phyloP scores from a whole-genome alignment of 2,888 invertebrate species.

The Agrilus mali region DNA sequence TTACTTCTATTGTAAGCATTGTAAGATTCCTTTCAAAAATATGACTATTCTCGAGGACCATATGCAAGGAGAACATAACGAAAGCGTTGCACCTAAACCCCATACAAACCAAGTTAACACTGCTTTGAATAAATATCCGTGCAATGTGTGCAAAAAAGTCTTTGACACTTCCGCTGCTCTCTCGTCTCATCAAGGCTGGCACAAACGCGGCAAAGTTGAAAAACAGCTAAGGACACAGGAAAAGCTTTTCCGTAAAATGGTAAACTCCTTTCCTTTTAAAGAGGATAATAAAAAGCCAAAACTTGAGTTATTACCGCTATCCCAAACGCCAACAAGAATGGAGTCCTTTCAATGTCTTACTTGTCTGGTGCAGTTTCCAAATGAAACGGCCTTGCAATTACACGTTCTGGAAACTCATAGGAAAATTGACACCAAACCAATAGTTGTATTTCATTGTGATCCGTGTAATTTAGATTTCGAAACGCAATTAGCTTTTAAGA shows the following conservation, averaged over 20 bases:
- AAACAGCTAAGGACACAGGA: conserved; percentile 9
- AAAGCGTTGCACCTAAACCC: conserved; percentile 3
- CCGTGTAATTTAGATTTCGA: conserved; percentile 49
- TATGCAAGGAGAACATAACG: conserved; percentile 26
- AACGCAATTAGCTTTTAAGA: conserved; percentile 45
- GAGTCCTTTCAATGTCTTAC: conserved; percentile 21
- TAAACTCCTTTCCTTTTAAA: background rate
- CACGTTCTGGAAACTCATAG: conserved; percentile 30
- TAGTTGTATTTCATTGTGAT: conserved; percentile 35
- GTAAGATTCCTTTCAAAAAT: conserved; percentile 24
- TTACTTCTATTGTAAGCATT: conserved; percentile 26
- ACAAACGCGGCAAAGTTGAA: conserved; percentile 39
- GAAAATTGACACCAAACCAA: conserved; percentile 23
- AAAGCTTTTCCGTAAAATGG: conserved; percentile 6
- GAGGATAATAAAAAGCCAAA: conserved; percentile 11
- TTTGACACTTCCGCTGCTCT: conserved; percentile 47
- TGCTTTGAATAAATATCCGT: conserved; percentile 32
- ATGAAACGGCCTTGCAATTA: conserved; percentile 29
- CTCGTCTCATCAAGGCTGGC: conserved; percentile 50
- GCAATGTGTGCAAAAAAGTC: conserved; percentile 50
- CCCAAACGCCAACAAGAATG: conserved; percentile 33
- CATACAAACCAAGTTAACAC: conserved; percentile 11
- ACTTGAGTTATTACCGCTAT: conserved; percentile 27
- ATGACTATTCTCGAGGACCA: conserved; percentile 21
- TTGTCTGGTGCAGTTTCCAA: conserved; percentile 23